phyloP scores from a whole-genome alignment of 2,113 vertebrate genomes.

The Pelodiscus sinensis region DNA sequence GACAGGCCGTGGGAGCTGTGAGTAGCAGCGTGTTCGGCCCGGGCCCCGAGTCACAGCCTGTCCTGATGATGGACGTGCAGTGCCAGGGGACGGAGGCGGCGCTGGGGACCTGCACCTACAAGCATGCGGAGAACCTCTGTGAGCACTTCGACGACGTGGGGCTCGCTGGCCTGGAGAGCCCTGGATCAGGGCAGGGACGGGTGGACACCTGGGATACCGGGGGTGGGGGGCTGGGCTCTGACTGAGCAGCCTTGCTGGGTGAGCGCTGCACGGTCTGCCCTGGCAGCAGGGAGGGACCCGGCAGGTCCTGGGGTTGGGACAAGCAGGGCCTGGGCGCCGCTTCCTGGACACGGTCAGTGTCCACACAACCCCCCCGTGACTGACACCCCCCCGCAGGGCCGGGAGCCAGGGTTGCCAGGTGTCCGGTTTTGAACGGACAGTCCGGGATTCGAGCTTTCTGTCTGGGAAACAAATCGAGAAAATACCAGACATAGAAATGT shows the following conservation, averaged over 20 bases:
- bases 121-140: slow-evolving; percentile 33
- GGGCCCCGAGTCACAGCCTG: background rate
- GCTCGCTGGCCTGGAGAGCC: background rate
- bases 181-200: background rate
- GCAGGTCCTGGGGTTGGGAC: background rate
- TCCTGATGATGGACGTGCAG: slow-evolving; percentile 62
- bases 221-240: background rate
- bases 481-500: no score
- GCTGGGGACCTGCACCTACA: slow-evolving; percentile 42
- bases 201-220: background rate
- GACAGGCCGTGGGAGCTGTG: slow-evolving; percentile 19
- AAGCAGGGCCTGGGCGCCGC: background rate
- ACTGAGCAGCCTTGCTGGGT: background rate
- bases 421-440: no score
- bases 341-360: background rate
- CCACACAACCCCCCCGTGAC: background rate
- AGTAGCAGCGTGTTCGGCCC: slow-evolving; percentile 15
- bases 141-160: slow-evolving; percentile 65
- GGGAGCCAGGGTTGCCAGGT: no score
- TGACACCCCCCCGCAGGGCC: no score
- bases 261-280: background rate
- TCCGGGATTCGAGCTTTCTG: no score
- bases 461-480: no score
- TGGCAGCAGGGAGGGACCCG: background rate
- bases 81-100: slow-evolving; percentile 25